Evolutionary conservation across 2,113 vertebrate species (phyloP), one percentile per base, ranked within the genome.

Genomic region (Oryzias curvinotus): DNA sequence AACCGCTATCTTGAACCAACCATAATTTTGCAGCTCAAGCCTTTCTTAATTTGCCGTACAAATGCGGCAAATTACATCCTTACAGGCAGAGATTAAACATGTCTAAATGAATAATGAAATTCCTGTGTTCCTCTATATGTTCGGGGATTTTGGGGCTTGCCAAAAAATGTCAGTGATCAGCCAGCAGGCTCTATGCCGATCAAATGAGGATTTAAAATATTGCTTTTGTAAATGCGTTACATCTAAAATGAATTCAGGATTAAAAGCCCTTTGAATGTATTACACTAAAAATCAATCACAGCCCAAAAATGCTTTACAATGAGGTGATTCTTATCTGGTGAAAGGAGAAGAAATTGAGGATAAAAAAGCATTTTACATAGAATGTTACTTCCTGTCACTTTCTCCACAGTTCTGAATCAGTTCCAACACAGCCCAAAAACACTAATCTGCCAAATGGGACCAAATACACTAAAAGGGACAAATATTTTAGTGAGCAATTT

Each of bases 1-100:
- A 71, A 83, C 59, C 64, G 7, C 75, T 73, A 75, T 68, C 52
- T 58, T 25, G 7, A 45, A 54, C 70, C 61, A 77, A 85, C 83
- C 62, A 41, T 28, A 59, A 79, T 71, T 62, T 63, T 71, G 62
- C 72, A 74, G 66, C 74, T 72, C 51, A 55, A 62, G 68, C 57
- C 56, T 50, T 68, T 67, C 68, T 61, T 68, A 62, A 47, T 80
- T 84, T 72, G 50, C 64, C 42, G 46, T 68, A 74, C 14, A 67
- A 63, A 80, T 62, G 61, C 61, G 45, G 66, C 69, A 64, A 65
- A 78, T 65, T 26, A 62, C 42, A 6, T 49, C 62, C 60, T 77
- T 72, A 71, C 56, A 77, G 52, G 53, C n/a, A 3, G 48, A 65
- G 73, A 80, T 77, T 80, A 81, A 73, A 72, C 30, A 21, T 26